These are phyloP conservation scores for Noturus placidus DNA, from an alignment of 2,113 vertebrate species.

Conservation along the genomic window DNA sequence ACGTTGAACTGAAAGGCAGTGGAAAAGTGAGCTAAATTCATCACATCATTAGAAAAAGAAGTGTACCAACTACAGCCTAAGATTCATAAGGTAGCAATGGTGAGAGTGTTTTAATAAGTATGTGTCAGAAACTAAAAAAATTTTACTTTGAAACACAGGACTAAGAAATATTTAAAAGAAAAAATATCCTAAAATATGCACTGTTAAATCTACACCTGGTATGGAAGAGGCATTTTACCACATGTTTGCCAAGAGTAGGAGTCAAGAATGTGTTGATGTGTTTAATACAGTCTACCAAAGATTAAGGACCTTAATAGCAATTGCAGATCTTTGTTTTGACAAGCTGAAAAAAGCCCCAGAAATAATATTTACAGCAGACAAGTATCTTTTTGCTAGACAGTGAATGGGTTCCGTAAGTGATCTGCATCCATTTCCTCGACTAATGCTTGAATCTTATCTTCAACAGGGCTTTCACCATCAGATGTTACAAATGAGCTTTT, in stretches of 20 bases:
- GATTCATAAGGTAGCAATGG: constrained; percentile 7
- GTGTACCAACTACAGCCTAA: constrained; percentile 62
- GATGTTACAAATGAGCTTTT: constrained; percentile 67
- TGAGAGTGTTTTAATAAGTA: constrained; percentile 4
- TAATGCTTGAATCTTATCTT: constrained; percentile 69
- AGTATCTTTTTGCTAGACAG: constrained; percentile 69
- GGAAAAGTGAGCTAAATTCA: constrained; percentile 75
- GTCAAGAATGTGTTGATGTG: constrained; percentile 66
- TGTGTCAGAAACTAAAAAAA: constrained; percentile 19
- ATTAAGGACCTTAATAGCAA: constrained; percentile 74
- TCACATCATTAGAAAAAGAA: constrained; percentile 77
- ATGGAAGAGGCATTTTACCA: constrained; percentile 58
- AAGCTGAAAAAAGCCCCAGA: constrained; percentile 70
- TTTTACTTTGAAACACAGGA: constrained; percentile 15
- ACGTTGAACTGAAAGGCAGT: constrained; percentile 71
- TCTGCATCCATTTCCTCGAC: constrained; percentile 67
- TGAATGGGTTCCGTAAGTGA: constrained; percentile 71
- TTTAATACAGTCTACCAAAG: constrained; percentile 69
- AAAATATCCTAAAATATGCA: background rate
- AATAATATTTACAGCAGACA: constrained; percentile 75
- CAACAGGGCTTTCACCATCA: constrained; percentile 61
- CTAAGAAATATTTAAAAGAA: constrained; percentile 8
- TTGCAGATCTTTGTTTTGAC: constrained; percentile 73
- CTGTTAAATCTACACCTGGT: constrained; percentile 34
- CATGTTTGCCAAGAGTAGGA: constrained; percentile 61